These are phyloP conservation scores for Leptinotarsa defecta DNA, from an alignment of 1,140 invertebrate species.

Conservation along the genomic window DNA sequence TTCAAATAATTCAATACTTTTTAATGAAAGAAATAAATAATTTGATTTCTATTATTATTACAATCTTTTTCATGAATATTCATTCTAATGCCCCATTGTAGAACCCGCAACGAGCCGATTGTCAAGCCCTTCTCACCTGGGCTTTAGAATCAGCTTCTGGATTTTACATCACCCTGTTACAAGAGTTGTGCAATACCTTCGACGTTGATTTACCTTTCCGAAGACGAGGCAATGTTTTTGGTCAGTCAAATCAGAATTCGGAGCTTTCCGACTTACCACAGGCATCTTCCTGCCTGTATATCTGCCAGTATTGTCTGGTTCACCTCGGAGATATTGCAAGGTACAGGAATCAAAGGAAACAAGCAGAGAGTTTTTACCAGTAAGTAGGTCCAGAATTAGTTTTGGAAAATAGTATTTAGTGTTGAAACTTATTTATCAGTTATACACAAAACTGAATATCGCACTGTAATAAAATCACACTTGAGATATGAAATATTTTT, in stretches of 20 bases:
- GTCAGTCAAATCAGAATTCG: constrained; percentile 41
- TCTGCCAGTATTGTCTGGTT: constrained; percentile 85
- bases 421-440: background rate
- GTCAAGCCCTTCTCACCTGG: constrained; percentile 75
- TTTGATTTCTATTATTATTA: too few species aligned
- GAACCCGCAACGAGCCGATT: constrained; percentile 73
- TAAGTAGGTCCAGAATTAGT: constrained; percentile 49
- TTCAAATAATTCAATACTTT: too few species aligned
- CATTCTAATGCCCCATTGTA: constrained; percentile 49
- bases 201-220: constrained; percentile 80
- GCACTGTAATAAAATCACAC: background rate
- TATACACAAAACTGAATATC: background rate
- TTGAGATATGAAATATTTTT: too few species aligned
- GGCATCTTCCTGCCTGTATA: constrained; percentile 76
- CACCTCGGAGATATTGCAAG: constrained; percentile 86
- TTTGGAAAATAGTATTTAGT: background rate
- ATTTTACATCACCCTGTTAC: constrained; percentile 80
- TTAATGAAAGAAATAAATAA: too few species aligned
- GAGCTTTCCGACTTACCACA: constrained; percentile 61
- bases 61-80: too few species aligned
- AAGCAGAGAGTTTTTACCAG: constrained; percentile 81
- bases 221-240: constrained; percentile 50
- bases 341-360: constrained; percentile 77
- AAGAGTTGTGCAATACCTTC: constrained; percentile 81
- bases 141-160: constrained; percentile 83